Percentiles rank a stretch among this genome's conserved stretches.
Evolutionary conservation across 2,888 invertebrate species (phyloP).

Genomic region (Dynastes tityus): DNA sequence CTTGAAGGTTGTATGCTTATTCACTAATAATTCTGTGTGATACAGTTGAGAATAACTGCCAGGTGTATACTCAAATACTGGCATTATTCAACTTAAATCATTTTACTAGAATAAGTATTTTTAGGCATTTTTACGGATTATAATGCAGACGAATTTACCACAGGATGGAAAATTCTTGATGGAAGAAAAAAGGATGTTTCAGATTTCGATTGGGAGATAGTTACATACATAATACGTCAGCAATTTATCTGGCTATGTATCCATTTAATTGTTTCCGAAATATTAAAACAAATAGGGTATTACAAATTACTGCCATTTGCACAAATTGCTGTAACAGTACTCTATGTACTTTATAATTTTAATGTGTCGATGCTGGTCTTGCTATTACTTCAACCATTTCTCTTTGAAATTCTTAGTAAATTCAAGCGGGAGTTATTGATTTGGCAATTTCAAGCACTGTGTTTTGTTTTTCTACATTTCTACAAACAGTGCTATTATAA

Average conservation of each 20-base stretch:
- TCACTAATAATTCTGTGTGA: too few species aligned
- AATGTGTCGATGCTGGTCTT: constrained; percentile 58
- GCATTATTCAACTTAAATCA: constrained; percentile 38
- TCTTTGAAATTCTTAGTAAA: constrained; percentile 72
- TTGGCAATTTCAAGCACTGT: constrained; percentile 74
- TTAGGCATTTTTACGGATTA: constrained; percentile 69
- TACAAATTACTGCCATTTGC: constrained; percentile 69
- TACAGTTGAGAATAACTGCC: too few species aligned
- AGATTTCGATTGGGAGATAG: constrained; percentile 82
- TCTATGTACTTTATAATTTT: constrained; percentile 61
- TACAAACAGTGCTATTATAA: constrained; percentile 64
- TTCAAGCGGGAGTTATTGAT: constrained; percentile 71
- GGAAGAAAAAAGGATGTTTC: constrained; percentile 76
- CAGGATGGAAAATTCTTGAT: constrained; percentile 74
- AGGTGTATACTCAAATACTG: too few species aligned
- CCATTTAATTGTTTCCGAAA: constrained; percentile 74
- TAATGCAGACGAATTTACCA: constrained; percentile 72
- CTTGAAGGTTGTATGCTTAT: too few species aligned
- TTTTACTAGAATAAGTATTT: constrained; percentile 24
- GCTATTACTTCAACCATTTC: constrained; percentile 72
- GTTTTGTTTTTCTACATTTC: constrained; percentile 72
- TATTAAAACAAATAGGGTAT: constrained; percentile 66
- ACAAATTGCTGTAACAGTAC: constrained; percentile 71
- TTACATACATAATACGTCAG: constrained; percentile 73
- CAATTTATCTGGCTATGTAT: constrained; percentile 74